Conservation (phyloP, 2,888 invertebrate species). For the Torymus texanus region DNA sequence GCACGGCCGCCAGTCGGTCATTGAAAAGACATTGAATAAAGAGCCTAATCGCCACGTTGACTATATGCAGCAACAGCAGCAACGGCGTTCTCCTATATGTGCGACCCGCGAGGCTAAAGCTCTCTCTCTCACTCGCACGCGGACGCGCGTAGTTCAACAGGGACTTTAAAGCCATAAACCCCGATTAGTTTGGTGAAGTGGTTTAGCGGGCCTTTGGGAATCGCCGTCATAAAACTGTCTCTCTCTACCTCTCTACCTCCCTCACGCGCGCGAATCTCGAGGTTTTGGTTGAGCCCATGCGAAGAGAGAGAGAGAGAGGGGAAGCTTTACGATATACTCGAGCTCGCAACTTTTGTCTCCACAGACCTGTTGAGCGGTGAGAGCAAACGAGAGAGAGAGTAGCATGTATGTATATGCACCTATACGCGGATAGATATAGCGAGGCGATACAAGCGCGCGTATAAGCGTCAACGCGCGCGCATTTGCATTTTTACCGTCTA, state of each 20-base stretch:
- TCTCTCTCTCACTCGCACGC: constrained; percentile 28
- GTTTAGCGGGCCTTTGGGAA: constrained; percentile 54
- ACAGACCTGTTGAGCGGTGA: constrained; percentile 52
- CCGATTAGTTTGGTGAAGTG: constrained; percentile 56
- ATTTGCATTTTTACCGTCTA: constrained; percentile 52
- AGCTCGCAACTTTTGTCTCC: constrained; percentile 50
- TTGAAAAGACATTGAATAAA: constrained; percentile 54
- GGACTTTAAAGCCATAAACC: constrained; percentile 56
- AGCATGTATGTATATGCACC: not conserved
- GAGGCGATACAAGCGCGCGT: constrained; percentile 13
- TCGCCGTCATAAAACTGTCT: constrained; percentile 54
- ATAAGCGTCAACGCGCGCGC: constrained; percentile 30
- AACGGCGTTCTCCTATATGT: not conserved
- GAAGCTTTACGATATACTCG: constrained; percentile 39
- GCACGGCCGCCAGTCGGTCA: not conserved
- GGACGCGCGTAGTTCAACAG: constrained; percentile 46
- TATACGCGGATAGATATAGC: no score
- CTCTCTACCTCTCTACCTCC: constrained; percentile 21
- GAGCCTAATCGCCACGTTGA: constrained; percentile 18
- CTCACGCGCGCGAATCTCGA: constrained; percentile 48
- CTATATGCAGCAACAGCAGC: not conserved
- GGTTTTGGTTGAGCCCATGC: constrained; percentile 38
- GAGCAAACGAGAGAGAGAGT: no score
- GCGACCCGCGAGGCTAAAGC: constrained; percentile 21
- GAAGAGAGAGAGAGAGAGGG: not conserved